Evolutionary conservation across 2,888 invertebrate genomes (phyloP).

Genomic region (Dynastes hyllus): DNA sequence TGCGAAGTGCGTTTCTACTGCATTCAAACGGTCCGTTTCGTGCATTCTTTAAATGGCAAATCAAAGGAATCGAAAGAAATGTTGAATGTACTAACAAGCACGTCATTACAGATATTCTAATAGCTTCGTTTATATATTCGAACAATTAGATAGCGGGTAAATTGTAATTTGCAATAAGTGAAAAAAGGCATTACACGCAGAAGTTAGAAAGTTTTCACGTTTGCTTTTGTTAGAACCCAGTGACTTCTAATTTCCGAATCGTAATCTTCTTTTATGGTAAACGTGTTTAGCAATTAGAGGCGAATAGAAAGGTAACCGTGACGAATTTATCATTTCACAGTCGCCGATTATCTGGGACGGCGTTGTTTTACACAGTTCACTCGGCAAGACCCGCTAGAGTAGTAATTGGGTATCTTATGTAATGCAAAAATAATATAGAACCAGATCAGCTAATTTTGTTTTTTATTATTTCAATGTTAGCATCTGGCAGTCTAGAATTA

Average conservation of each 20-base stretch:
- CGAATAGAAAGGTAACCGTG: slow-evolving; percentile 38
- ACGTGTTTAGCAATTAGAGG: slow-evolving; percentile 34
- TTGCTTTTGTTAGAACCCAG: slow-evolving; percentile 29
- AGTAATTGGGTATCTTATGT: slow-evolving; percentile 26
- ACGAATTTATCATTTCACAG: slow-evolving; percentile 44
- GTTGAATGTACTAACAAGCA: too few relatives aligned
- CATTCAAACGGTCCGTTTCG: too few relatives aligned
- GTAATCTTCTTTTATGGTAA: slow-evolving; percentile 42
- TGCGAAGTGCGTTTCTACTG: too few relatives aligned
- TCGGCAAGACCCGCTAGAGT: slow-evolving; percentile 15
- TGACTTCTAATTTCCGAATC: slow-evolving; percentile 5
- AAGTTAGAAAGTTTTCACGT: slow-evolving; percentile 37
- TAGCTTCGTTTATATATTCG: too few relatives aligned
- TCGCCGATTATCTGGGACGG: slow-evolving; percentile 39
- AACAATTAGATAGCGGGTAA: too few relatives aligned
- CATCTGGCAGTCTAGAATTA: neutral
- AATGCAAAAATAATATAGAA: slow-evolving; percentile 26
- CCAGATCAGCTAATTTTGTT: slow-evolving; percentile 15
- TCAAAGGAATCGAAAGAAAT: too few relatives aligned
- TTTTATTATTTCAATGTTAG: slow-evolving; percentile 11
- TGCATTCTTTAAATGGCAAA: too few relatives aligned
- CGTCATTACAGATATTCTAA: too few relatives aligned
- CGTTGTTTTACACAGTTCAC: slow-evolving; percentile 18
- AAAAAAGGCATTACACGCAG: neutral
- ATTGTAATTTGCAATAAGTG: neutral